Conservation (phyloP, 2,113 vertebrate species). For the Dasypus novemcinctus region DNA sequence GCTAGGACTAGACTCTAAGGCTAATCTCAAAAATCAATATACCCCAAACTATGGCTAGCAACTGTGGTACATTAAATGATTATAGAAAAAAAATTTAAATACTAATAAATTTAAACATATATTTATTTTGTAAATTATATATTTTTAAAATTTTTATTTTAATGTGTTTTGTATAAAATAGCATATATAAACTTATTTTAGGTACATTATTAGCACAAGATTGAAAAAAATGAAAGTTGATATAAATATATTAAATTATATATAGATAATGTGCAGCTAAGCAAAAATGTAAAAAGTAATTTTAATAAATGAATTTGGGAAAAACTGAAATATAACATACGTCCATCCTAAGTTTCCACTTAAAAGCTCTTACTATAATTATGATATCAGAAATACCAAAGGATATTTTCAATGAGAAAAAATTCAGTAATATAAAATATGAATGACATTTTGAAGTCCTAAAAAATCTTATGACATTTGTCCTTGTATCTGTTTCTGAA, state of each 20-base stretch:
- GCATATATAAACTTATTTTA: neutral
- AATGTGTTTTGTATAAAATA: slow-evolving; percentile 16
- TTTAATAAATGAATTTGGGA: neutral
- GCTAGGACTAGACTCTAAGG: neutral
- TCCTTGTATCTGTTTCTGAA: neutral
- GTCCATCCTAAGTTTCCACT: neutral
- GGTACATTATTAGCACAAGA: neutral
- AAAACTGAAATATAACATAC: neutral
- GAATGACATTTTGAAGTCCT: slow-evolving; percentile 26
- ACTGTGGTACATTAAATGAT: neutral
- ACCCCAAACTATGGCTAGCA: neutral
- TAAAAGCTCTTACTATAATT: slow-evolving; percentile 14
- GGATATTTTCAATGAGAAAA: slow-evolving; percentile 21
- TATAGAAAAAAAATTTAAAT: neutral
- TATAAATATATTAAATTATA: neutral
- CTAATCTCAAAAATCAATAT: neutral
- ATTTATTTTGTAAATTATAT: neutral
- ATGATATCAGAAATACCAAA: slow-evolving; percentile 1
- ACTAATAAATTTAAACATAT: neutral
- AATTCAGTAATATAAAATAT: neutral
- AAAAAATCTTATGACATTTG: neutral
- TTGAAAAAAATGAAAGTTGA: slow-evolving; percentile 23
- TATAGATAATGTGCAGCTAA: neutral
- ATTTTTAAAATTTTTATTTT: slow-evolving; percentile 23
- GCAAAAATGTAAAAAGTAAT: neutral